phyloP scores from a whole-genome alignment of 2,888 invertebrate species.

The Crepidodera aurea region DNA sequence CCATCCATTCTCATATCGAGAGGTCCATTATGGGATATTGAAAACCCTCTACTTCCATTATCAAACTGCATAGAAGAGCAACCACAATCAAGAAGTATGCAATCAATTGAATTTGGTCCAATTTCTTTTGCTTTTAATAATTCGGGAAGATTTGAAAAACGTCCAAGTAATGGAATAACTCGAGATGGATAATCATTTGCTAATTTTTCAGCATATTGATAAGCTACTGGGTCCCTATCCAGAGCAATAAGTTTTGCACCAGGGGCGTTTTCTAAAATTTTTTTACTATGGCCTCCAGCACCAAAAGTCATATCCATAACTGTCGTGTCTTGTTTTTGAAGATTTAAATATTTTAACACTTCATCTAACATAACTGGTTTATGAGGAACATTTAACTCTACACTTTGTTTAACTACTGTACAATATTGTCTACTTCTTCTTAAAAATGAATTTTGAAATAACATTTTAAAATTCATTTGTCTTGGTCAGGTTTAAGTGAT shows the following conservation, averaged over 20 bases:
- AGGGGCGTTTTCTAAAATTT: conserved; percentile 73
- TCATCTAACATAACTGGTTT: conserved; percentile 80
- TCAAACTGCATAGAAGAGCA: conserved; percentile 97
- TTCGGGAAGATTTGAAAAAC: conserved; percentile 84
- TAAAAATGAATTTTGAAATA: conserved; percentile 26
- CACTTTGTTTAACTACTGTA: conserved; percentile 31
- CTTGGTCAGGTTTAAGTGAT: conserved; percentile 31
- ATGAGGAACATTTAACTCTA: conserved; percentile 63
- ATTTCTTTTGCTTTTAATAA: conserved; percentile 70
- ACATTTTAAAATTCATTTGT: conserved; percentile 25
- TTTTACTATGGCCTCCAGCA: conserved; percentile 86
- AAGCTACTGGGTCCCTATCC: conserved; percentile 88
- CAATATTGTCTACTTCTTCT: conserved; percentile 40
- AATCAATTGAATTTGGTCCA: conserved; percentile 77
- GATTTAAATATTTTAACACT: conserved; percentile 73
- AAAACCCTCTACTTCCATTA: conserved; percentile 82
- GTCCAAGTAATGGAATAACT: conserved; percentile 83
- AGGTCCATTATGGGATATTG: conserved; percentile 83
- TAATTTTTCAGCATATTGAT: conserved; percentile 72
- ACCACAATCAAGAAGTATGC: conserved; percentile 91
- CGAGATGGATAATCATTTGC: conserved; percentile 72
- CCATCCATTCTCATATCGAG: conserved; percentile 97
- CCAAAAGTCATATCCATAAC: conserved; percentile 97
- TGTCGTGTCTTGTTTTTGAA: conserved; percentile 70
- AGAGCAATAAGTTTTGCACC: conserved; percentile 77